Evolutionary conservation across 2,113 vertebrate species (phyloP).

Genomic region (Rallus limicola): DNA sequence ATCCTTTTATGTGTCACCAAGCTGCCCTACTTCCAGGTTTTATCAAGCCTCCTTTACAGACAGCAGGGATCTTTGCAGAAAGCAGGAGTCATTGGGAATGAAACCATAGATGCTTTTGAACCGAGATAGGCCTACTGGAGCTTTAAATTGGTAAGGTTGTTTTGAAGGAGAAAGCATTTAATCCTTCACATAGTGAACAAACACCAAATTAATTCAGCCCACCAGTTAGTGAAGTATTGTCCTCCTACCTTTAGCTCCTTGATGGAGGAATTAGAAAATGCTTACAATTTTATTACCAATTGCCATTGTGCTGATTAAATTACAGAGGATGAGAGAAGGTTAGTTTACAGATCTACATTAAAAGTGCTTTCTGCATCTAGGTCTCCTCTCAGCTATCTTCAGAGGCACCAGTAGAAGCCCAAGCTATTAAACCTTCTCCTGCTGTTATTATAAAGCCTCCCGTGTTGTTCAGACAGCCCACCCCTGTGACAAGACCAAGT

Average conservation of each 20-base stretch:
- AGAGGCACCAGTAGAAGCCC: conserved; percentile 62
- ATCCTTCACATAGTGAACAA: background rate
- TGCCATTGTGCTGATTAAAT: conserved; percentile 14
- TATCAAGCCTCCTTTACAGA: conserved; percentile 12
- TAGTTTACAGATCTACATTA: conserved; percentile 53
- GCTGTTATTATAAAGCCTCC: conserved; percentile 79
- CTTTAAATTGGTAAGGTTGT: conserved; percentile 21
- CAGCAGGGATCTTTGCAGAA: conserved; percentile 24
- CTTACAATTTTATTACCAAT: background rate
- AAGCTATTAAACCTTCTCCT: conserved; percentile 66
- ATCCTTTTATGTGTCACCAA: background rate
- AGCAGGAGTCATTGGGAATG: conserved; percentile 3
- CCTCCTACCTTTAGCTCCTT: background rate
- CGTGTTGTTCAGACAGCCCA: conserved; percentile 76
- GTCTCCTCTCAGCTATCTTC: conserved; percentile 60
- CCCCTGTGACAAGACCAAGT: conserved; percentile 74
- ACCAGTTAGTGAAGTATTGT: background rate
- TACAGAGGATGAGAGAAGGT: conserved; percentile 22
- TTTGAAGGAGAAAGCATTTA: conserved; percentile 8
- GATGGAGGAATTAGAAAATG: conserved; percentile 10
- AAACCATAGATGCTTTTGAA: background rate
- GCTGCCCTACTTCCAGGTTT: background rate
- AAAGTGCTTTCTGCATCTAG: conserved; percentile 65
- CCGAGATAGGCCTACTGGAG: conserved; percentile 9
- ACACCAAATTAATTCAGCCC: background rate